Conservation (phyloP, 2,888 invertebrate genomes). For the Rugalucina vietnamica region DNA sequence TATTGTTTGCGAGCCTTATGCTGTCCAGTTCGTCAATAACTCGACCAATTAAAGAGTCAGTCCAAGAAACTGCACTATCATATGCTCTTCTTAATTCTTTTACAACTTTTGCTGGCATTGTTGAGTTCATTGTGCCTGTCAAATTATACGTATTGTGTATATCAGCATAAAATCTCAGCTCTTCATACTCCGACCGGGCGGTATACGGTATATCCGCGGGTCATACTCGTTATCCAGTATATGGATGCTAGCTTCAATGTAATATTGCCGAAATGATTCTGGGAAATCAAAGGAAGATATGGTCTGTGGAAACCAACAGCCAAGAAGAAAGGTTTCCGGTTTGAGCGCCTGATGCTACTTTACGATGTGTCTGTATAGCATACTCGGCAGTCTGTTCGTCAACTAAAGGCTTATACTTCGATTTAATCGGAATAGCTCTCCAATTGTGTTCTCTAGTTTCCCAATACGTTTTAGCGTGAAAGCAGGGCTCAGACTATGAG, state of each 20-base stretch:
- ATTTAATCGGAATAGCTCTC: constrained; percentile 31
- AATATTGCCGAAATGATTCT: constrained; percentile 88
- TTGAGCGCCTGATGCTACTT: constrained; percentile 17
- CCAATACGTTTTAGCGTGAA: no score
- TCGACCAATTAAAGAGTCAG: constrained; percentile 52
- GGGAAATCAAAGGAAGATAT: constrained; percentile 95
- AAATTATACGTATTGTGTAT: constrained; percentile 28
- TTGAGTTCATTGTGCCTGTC: constrained; percentile 59
- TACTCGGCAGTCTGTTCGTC: constrained; percentile 90
- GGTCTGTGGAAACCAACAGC: constrained; percentile 95
- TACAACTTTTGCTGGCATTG: constrained; percentile 58
- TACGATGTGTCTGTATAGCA: constrained; percentile 87
- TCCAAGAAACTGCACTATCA: constrained; percentile 55
- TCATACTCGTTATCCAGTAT: constrained; percentile 52
- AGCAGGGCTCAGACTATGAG: constrained; percentile 61
- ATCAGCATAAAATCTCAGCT: constrained; percentile 59
- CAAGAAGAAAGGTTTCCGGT: constrained; percentile 88
- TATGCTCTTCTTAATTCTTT: constrained; percentile 55
- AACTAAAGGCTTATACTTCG: constrained; percentile 88
- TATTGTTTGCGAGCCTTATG: constrained; percentile 45
- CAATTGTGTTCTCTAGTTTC: no score
- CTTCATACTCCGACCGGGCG: constrained; percentile 64
- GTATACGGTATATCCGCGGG: constrained; percentile 62
- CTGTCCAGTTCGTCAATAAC: constrained; percentile 49
- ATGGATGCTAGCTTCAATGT: constrained; percentile 24